Base-by-base conservation (phyloP, 2,888 invertebrate genomes). In the Philereme vetulata region DNA sequence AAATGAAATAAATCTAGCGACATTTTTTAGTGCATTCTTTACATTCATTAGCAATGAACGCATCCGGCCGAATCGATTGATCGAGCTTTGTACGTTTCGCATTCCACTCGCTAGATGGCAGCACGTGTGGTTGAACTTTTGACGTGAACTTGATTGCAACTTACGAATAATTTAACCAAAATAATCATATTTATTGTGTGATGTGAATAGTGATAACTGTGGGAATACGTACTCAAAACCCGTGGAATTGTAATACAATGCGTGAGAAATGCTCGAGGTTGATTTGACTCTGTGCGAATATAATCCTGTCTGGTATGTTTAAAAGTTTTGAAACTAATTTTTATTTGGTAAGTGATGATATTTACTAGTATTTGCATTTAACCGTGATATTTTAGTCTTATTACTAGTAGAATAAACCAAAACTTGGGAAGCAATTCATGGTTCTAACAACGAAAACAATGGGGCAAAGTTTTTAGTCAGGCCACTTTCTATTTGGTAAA, bases 71-170 rank as follows among this genome's bases (percentile, higher is more conserved):
- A 72, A 80, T 70, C 75, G 68, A 84, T 85, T 79, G 82, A 86
- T 82, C 74, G 86, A 90, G 89, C 90, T 90, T 91, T 85, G 59
- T 56, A 68, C 45, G 60, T 68, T 82, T 72, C 74, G 75, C 88
- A 82, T 90, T 72, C 85, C 85, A 66, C 42, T 68, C 67, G 72
- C 82, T 85, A 91, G 91, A 87, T 90, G 90, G 82, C 88, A 77
- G 64, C 65, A 76, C 76, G 62, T 46, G 66, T 76, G 76, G 80
- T 81, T 90, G 91, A 91, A 92, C 91, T 92, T 91, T 91, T 92
- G 91, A 92, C 91, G 88, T 90, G 88, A 90, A 91, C 90, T 91
- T 90, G 83, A 85, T 83, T 81, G 82, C 78, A 88, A 89, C 85
- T 89, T 86, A 61, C 76, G 81, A 86, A 83, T 84, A 88, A 85